Conservation (phyloP, 1,140 invertebrate species). For the Planococcus citri region DNA sequence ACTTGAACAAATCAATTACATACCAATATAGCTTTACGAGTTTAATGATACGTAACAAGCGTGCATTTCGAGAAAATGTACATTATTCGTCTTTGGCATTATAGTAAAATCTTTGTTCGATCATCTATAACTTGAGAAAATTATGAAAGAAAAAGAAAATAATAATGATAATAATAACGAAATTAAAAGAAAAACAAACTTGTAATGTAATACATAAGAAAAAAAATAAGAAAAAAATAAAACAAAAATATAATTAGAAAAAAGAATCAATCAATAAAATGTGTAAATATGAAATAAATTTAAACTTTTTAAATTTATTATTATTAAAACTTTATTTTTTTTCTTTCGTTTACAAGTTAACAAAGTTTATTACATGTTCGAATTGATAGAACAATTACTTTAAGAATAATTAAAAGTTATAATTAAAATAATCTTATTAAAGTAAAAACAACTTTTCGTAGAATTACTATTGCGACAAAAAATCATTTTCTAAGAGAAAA, state of each 20-base stretch:
- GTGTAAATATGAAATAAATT: conserved; percentile 12
- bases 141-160: not conserved
- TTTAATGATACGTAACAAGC: conserved; percentile 10
- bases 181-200: not conserved
- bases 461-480: not conserved
- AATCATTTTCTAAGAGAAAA: not conserved
- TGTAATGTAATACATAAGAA: not conserved
- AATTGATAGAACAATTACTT: not conserved
- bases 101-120: not conserved
- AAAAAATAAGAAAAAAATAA: conserved; percentile 9
- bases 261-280: not conserved
- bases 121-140: conserved; percentile 9
- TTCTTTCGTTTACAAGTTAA: not conserved
- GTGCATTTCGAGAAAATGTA: not conserved
- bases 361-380: conserved; percentile 1
- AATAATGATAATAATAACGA: conserved; percentile 10
- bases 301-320: not conserved
- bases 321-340: conserved; percentile 13
- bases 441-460: not conserved
- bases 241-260: conserved; percentile 11
- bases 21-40: conserved; percentile 6
- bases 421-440: conserved; percentile 14
- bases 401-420: conserved; percentile 19
- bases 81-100: not conserved
- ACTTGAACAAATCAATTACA: not conserved